phyloP scores from a whole-genome alignment of 2,113 vertebrate genomes.

The Spermophilus dauricus region DNA sequence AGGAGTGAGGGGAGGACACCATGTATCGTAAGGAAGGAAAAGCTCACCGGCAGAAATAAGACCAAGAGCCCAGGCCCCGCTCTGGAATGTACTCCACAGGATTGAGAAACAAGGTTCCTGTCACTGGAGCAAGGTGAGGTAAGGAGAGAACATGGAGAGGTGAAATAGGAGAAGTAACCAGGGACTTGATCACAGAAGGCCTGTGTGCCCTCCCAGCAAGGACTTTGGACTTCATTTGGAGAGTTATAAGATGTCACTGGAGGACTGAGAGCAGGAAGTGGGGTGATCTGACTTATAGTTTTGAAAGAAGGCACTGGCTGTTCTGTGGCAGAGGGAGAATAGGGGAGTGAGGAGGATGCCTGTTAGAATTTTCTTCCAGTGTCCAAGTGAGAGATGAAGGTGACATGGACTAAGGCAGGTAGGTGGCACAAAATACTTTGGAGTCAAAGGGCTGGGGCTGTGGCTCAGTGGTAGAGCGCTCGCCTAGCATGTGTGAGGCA shows the following conservation, averaged over 20 bases:
- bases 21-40: fast-evolving
- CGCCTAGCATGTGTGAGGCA: too few relatives aligned
- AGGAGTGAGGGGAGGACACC: not conserved
- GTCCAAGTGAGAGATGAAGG: not conserved
- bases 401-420: not conserved
- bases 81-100: not conserved
- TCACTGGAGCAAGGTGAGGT: not conserved
- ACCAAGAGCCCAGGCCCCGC: not conserved
- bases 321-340: not conserved
- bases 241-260: not conserved
- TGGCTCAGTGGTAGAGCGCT: too few relatives aligned
- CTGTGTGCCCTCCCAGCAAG: not conserved
- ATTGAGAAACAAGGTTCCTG: not conserved
- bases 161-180: not conserved
- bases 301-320: not conserved
- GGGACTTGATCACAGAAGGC: not conserved
- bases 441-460: not conserved
- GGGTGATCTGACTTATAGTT: not conserved
- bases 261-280: not conserved
- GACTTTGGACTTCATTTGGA: not conserved
- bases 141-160: not conserved
- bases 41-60: not conserved
- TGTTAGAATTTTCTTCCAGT: not conserved
- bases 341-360: not conserved
- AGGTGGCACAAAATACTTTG: not conserved